Conservation (phyloP, 1,140 invertebrate species). For the Holcopasites calliopsidis region DNA sequence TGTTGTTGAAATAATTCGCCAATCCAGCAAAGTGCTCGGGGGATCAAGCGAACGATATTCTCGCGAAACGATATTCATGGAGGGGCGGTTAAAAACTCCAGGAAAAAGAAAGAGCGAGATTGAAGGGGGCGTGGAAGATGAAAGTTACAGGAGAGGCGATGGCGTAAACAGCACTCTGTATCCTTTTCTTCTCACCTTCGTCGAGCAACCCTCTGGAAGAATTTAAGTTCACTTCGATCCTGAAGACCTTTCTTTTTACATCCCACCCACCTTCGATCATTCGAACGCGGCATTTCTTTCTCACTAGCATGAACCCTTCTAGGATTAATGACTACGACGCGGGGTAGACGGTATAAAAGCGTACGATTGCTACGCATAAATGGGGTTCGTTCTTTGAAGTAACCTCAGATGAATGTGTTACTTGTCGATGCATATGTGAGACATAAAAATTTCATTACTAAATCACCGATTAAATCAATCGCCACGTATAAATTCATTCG, state of each 20-base stretch:
- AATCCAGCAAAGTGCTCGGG: not conserved
- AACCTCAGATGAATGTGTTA: not conserved
- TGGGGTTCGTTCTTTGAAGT: not conserved
- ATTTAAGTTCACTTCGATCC: conserved; percentile 49
- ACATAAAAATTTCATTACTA: too few relatives aligned
- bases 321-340: conserved; percentile 37
- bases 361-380: too few relatives aligned
- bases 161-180: conserved; percentile 61
- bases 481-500: too few relatives aligned
- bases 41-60: conserved; percentile 8
- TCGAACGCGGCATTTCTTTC: conserved; percentile 30
- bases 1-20: conserved; percentile 3
- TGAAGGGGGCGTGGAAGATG: conserved; percentile 4
- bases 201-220: conserved; percentile 39
- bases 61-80: not conserved
- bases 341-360: conserved; percentile 29
- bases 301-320: conserved; percentile 40
- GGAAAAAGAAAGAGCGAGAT: not conserved
- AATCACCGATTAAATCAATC: too few relatives aligned
- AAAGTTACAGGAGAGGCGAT: conserved; percentile 14
- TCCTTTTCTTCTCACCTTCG: conserved; percentile 48
- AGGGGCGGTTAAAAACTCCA: conserved; percentile 34
- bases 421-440: too few relatives aligned
- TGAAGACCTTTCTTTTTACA: conserved; percentile 22
- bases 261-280: conserved; percentile 47